A percentile compares a stretch with the other conserved stretches of the same genome.
These are phyloP conservation scores for Poeciliopsis presidionis DNA, from an alignment of 2,797 vertebrate genomes.

Conservation along the genomic window DNA sequence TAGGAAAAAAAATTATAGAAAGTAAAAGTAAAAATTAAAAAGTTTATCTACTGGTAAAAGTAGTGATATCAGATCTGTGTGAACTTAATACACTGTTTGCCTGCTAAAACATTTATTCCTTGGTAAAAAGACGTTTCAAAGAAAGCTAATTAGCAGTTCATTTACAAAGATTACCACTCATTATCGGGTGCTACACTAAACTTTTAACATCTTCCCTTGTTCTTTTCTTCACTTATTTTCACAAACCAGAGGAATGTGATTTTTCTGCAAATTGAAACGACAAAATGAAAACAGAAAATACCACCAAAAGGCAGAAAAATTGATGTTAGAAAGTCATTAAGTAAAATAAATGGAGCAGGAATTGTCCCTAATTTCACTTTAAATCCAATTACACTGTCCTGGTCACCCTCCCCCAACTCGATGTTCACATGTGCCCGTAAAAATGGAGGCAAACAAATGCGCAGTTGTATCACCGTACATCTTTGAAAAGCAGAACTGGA, in stretches of 20 bases:
- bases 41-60: not conserved
- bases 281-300: not conserved
- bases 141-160: not conserved
- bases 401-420: no score
- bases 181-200: not conserved
- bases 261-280: not conserved
- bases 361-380: not conserved
- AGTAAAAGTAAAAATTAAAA: not conserved
- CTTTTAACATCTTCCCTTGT: not conserved
- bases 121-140: not conserved
- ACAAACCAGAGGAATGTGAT: not conserved
- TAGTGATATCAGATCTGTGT: not conserved
- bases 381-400: no score
- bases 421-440: no score
- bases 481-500: no score
- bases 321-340: not conserved
- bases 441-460: no score
- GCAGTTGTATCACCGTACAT: no score
- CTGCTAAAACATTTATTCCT: not conserved
- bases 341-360: not conserved
- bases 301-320: not conserved
- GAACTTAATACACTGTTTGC: not conserved
- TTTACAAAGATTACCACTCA: not conserved
- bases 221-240: not conserved
- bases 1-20: slow-evolving; percentile 10